Evolutionary conservation across 2,797 vertebrate species (phyloP).

Genomic region (Cichlasoma orientale): DNA sequence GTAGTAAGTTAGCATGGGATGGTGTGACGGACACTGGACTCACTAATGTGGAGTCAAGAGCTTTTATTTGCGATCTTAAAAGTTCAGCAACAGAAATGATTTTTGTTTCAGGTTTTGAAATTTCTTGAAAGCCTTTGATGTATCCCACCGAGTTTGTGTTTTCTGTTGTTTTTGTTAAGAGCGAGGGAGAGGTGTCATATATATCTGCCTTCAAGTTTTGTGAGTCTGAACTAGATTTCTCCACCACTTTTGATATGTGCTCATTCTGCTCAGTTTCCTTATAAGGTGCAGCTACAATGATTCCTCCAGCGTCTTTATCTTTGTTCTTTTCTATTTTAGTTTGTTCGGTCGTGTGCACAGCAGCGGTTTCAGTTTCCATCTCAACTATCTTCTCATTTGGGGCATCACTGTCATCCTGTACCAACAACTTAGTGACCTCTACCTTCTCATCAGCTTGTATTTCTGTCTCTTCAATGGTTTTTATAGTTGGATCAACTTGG

Average conservation of each 20-base stretch:
- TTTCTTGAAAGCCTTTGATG: slow-evolving; percentile 37
- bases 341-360: neutral
- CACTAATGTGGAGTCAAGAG: slow-evolving; percentile 41
- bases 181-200: neutral
- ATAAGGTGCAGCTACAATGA: neutral
- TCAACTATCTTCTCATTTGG: slow-evolving; percentile 37
- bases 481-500: slow-evolving; percentile 60
- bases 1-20: slow-evolving; percentile 4
- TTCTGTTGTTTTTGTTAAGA: slow-evolving; percentile 4
- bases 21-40: slow-evolving; percentile 9
- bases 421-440: slow-evolving; percentile 12
- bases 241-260: neutral
- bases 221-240: slow-evolving; percentile 12
- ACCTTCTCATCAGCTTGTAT: slow-evolving; percentile 56
- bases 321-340: slow-evolving; percentile 13
- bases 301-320: slow-evolving; percentile 1
- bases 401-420: slow-evolving; percentile 12
- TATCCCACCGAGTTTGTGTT: slow-evolving; percentile 11
- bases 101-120: slow-evolving; percentile 45
- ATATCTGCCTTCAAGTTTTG: neutral
- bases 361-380: slow-evolving; percentile 47
- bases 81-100: slow-evolving; percentile 70
- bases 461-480: slow-evolving; percentile 60
- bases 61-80: slow-evolving; percentile 70
- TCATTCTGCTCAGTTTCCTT: slow-evolving; percentile 21